phyloP scores from a whole-genome alignment of 2,113 vertebrate species.

The Tympanuchus pallidicinctus region DNA sequence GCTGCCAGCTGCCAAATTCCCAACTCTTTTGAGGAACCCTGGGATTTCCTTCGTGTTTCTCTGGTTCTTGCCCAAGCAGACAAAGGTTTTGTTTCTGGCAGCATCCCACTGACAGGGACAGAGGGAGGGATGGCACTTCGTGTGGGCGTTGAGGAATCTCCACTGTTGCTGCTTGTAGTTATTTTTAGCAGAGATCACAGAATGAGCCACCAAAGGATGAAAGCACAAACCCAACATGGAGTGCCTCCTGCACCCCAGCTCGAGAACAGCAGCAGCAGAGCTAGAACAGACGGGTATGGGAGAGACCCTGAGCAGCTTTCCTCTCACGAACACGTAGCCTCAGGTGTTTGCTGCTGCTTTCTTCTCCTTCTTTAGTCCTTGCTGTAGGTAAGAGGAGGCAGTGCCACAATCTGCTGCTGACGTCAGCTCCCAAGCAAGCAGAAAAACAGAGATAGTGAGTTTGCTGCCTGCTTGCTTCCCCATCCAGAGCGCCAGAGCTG shows the following conservation, averaged over 20 bases:
- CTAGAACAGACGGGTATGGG: background rate
- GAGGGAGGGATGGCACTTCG: background rate
- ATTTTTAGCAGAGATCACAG: slow-evolving; percentile 52
- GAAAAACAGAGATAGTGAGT: background rate
- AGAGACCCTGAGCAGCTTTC: background rate
- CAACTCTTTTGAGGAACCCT: background rate
- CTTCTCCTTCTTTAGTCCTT: background rate
- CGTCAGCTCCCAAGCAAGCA: background rate
- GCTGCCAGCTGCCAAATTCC: background rate
- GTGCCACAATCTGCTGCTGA: background rate
- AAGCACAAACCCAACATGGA: background rate
- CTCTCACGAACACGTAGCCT: rapidly evolving
- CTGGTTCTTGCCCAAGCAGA: background rate
- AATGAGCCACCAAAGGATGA: background rate
- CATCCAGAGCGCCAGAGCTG: background rate
- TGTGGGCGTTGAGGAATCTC: background rate
- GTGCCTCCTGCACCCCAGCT: background rate
- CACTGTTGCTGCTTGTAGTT: background rate
- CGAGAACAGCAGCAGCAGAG: background rate
- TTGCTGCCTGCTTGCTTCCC: background rate
- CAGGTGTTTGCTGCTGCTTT: background rate
- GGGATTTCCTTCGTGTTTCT: background rate
- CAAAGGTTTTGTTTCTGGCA: background rate
- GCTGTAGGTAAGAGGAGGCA: background rate
- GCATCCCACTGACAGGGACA: background rate